Evolutionary conservation across 2,113 vertebrate genomes (phyloP), one percentile per base, ranked within the genome.

Genomic region (Grus americana): DNA sequence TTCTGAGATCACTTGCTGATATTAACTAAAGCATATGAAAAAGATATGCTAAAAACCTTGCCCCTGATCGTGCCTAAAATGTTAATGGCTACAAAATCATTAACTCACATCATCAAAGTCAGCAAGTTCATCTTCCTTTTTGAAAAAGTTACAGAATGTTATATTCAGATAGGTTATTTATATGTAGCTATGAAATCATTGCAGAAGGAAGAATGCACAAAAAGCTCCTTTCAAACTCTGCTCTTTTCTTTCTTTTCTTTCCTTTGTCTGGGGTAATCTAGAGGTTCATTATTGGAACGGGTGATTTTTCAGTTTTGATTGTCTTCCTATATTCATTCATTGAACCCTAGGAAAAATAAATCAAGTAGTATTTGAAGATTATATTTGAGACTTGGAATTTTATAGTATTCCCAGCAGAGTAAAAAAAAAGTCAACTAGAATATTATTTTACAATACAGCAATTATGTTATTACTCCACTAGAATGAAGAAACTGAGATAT

Each of bases 161-260:
- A 14, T 30, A 52, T 20, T 78, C 14, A 38, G 9, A 3, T n/a
- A 17, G 8, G 9, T 59, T 72, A 44, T 49, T 67, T 71, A 30
- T 18, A 50, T 5, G 7, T 16, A 75, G 1, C 4, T 29, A 12
- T 52, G 19, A 82, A 65, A 70, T 66, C 14, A 40, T 2, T 26
- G 2, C n/a, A 24, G 6, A 67, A 55, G 19, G 16, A 82, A 40
- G 8, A 67, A 15, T 15, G 6, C 2, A 44, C 3, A 58, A 44
- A 72, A 50, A 52, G 0, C 3, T 20, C 1, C 9, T 61, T 63
- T 36, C 6, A 57, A 26, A 66, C 70, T 74, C 21, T 59, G 3
- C 1, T 32, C 1, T 5, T 4, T 12, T 40, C 4, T 44, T 15
- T 18, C 4, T 3, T 15, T 7, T 13, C 10, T 38, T 20, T 36